Base-by-base conservation (phyloP, 2,113 vertebrate genomes). In the Cyanoramphus novaezelandiae region DNA sequence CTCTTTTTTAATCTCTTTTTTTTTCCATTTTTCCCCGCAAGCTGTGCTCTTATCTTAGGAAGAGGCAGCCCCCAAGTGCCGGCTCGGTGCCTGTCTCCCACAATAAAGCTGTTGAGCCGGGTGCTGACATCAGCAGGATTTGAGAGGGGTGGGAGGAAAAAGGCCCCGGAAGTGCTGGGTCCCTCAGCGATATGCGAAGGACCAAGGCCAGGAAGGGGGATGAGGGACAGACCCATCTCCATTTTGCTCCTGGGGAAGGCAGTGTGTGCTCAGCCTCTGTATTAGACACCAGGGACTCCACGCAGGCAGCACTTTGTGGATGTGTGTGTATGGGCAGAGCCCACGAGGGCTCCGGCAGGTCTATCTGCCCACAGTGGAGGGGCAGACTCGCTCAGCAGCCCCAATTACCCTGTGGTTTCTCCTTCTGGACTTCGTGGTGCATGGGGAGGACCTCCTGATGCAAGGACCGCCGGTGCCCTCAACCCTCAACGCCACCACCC, bases 151-250 rank as follows among this genome's bases (percentile, higher is more conserved):
- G 2, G 10, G 20, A 8, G 39, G 7, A 7, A 7, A 49, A 71
- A 70, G 15, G 41, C n/a, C n/a, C 20, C 12, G 2, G 0, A 37
- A 90, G 13, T 0, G 0, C 47, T 33, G 0, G 0, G 17, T 71
- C 43, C 31, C 21, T 82, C 47, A 3, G 8, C 31, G 11, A 5
- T 15, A 8, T 74, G 49, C 0, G 0, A 35, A 80, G n/a, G 69
- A 27, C 68, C 29, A 23, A 23, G 23, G 20, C 29, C 2, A 9
- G 63, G 52, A 31, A 25, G 17, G 33, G 65, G 43, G 25, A 12
- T 31, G 59, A 89, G 37, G 70, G 46, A 6, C 53, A 91, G 41
- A 21, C 5, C 39, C 17, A 17, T 41, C 39, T 85, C 67, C 62
- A 13, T 75, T 59, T 82, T 41, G 43, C 41, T 85, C 21, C 28